Evolutionary conservation across 2,797 vertebrate genomes (phyloP).

Genomic region (Manis pentadactyla): DNA sequence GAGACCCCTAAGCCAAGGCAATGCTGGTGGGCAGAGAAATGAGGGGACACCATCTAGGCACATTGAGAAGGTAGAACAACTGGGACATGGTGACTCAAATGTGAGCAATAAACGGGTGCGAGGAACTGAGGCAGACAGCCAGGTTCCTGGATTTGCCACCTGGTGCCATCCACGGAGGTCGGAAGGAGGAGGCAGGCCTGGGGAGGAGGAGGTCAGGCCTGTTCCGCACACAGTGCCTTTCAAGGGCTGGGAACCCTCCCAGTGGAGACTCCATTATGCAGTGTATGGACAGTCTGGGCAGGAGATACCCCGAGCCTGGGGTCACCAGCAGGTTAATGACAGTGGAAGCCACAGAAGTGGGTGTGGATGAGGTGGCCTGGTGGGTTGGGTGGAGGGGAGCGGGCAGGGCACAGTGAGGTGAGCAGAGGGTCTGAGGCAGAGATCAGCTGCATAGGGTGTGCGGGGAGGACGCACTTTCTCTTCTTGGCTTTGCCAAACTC

Average conservation of each 20-base stretch:
- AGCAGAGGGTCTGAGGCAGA: neutral
- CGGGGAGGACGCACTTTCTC: neutral
- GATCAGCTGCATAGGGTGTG: neutral
- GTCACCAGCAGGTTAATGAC: neutral
- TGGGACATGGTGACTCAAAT: neutral
- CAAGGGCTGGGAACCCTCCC: neutral
- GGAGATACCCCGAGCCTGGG: neutral
- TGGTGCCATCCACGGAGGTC: neutral
- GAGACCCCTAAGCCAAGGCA: neutral
- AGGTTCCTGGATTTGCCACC: neutral
- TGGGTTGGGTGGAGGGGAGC: accelerated
- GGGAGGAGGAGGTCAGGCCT: neutral
- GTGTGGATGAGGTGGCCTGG: neutral
- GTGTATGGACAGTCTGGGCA: neutral
- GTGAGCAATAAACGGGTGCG: neutral
- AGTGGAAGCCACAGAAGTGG: neutral
- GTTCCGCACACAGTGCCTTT: neutral
- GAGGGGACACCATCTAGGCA: neutral
- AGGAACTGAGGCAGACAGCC: neutral
- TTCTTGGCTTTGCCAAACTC: neutral
- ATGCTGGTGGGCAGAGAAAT: too few relatives aligned
- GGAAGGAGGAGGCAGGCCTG: neutral
- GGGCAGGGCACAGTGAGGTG: neutral
- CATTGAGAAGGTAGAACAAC: neutral
- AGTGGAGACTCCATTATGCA: neutral